Conservation (phyloP, 2,888 invertebrate genomes). For the Cataglyphis rosenhaueri region DNA sequence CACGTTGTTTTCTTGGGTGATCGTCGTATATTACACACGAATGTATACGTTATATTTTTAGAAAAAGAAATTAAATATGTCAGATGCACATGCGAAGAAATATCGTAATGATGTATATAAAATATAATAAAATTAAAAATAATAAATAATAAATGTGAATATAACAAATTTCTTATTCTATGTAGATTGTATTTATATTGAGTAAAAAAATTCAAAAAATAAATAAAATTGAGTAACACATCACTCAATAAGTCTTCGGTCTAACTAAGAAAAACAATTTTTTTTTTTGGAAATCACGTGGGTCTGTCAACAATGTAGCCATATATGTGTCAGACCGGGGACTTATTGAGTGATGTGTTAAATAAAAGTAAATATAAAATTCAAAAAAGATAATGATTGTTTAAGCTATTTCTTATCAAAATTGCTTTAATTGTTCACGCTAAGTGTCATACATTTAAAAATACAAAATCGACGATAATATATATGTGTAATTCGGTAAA, state of each 20-base stretch:
- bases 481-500: background rate
- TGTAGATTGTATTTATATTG: background rate
- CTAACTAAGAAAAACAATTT: too few relatives aligned
- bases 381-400: too few relatives aligned
- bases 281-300: too few relatives aligned
- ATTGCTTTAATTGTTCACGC: background rate
- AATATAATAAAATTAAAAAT: background rate
- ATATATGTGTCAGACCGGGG: too few relatives aligned
- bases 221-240: too few relatives aligned
- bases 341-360: too few relatives aligned
- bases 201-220: background rate
- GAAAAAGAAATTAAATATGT: constrained; percentile 6
- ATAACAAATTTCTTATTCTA: background rate
- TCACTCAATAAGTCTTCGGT: too few relatives aligned
- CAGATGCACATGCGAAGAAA: background rate
- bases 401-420: background rate
- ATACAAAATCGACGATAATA: background rate
- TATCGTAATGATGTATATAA: background rate
- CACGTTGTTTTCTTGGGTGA: background rate
- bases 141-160: background rate
- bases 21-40: constrained; percentile 13
- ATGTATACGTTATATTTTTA: constrained; percentile 14
- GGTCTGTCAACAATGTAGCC: too few relatives aligned
- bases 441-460: background rate
- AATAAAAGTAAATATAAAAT: background rate